Evolutionary conservation across 2,888 invertebrate species (phyloP).

Genomic region (Ypsolopha scabrella): DNA sequence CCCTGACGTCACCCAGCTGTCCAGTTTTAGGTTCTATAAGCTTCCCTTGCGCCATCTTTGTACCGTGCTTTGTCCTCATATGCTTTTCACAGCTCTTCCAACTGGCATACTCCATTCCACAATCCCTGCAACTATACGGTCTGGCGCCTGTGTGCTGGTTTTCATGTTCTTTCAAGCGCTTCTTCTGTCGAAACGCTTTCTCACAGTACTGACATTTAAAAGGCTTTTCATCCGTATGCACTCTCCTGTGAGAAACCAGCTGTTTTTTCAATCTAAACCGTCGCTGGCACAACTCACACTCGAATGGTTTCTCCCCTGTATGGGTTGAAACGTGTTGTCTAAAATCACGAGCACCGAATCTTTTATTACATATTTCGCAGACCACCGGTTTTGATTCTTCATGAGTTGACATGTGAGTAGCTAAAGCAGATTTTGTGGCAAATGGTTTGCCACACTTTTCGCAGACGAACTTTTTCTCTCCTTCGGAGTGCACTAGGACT

Average conservation of each 20-base stretch:
- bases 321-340: conserved; percentile 4
- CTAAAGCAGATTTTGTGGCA: conserved; percentile 9
- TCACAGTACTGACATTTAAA: conserved; percentile 75
- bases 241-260: conserved; percentile 71
- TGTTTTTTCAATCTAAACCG: conserved; percentile 67
- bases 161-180: conserved; percentile 43
- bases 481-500: conserved; percentile 16
- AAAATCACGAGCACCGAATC: conserved; percentile 1
- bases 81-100: conserved; percentile 81
- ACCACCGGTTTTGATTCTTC: conserved; percentile 8
- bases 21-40: not conserved
- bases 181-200: conserved; percentile 74
- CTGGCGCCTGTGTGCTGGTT: conserved; percentile 38
- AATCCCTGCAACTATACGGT: conserved; percentile 74
- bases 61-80: conserved; percentile 32
- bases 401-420: conserved; percentile 11
- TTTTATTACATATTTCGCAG: conserved; percentile 5
- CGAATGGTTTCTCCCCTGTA: conserved; percentile 1
- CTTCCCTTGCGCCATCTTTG: not conserved
- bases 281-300: conserved; percentile 6
- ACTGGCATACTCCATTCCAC: conserved; percentile 72
- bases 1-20: not conserved
- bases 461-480: conserved; percentile 12
- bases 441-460: conserved; percentile 15
- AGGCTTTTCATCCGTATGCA: conserved; percentile 77